Base-by-base conservation (phyloP, 2,113 vertebrate species). In the Lasiurus borealis region DNA sequence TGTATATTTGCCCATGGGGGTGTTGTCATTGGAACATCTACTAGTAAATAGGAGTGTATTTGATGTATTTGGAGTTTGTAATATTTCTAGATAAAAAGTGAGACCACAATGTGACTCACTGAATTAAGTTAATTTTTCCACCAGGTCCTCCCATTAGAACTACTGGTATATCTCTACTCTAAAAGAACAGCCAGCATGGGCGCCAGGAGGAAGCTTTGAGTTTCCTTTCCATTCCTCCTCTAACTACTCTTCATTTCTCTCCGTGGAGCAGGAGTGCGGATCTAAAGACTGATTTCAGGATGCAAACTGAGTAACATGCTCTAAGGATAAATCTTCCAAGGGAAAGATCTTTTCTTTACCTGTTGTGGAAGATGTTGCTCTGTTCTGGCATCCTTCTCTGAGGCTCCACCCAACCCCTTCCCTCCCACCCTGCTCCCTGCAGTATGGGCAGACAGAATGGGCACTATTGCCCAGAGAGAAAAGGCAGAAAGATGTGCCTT, bases 111-210 rank as follows among this genome's bases (percentile, higher is more conserved):
- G 57, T 69, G 34, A 90, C 77, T 88, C 64, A 18, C 5, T 77
- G 62, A 88, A 90, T 80, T 40, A 75, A 85, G 36, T 72, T 54
- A 68, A 73, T 86, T 80, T 94, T 73, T 78, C n/a, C 23, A 36
- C 29, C 16, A 72, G 21, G 23, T 66, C 59, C 48, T 50, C 44
- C 71, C 11, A 3, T 10, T 82, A 19, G 40, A 76, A 68, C 44
- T 40, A 10, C 40, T 62, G 7, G n/a, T 59, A 15, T 7, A 52
- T 66, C 14, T 31, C 34, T 36, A n/a, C 5, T 75, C 29, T 34
- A 66, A 71, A 71, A 81, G n/a, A 9, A 82, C 6, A 7, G 64
- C 36, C n/a, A 46, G 31, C 46, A 2, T 50, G 23, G 50, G n/a
- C 34, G 44, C 27, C 31, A 34, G 40, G n/a, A 78, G 3, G 57